Evolutionary conservation across 2,113 vertebrate species (phyloP), one percentile per base, ranked within the genome.

Genomic region (Eupsittula cactorum): DNA sequence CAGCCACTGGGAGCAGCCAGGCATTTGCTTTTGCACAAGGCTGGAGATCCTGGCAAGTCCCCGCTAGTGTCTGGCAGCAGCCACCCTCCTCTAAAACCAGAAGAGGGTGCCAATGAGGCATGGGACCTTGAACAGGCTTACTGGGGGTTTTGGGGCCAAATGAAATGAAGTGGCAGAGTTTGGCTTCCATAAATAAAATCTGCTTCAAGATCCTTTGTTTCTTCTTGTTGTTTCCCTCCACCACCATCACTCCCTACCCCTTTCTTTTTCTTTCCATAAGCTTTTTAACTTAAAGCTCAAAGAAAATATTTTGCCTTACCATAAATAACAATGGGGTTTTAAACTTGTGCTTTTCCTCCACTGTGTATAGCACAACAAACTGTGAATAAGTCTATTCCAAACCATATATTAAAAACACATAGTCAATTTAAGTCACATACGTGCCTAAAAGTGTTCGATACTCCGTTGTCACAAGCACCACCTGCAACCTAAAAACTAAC

Each of bases 221-320:
- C 9, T 59, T 67, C 46, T 71, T 77, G 8, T 42, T 83, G 7
- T 28, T 44, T 19, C 41, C 11, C 28, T 49, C 35, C 11, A 15
- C 18, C 16, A 3, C 5, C 8, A 7, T 13, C 11, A 8, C 17
- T 4, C 3, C 1, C 5, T 18, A 20, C 3, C 15, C 17, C 6
- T 1, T 83, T 82, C 8, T 27, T 74, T 90, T 88, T 63, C 10
- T 82, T 83, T 81, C 25, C 9, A 41, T 57, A 23, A 52, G 17
- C 5, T 59, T 85, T 83, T 67, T 28, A 69, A 57, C 19, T 62
- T 70, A n/a, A 23, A 81, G 2, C 31, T 67, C n/a, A 62, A 28
- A 33, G 29, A 62, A 81, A 80, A 57, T 86, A 68, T 65, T 91
- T 86, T 82, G 21, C 73, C 23, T 14, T 31, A 18, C 9, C 25